Evolutionary conservation across 2,797 vertebrate genomes (phyloP).

Genomic region (Eulemur rubriventer): DNA sequence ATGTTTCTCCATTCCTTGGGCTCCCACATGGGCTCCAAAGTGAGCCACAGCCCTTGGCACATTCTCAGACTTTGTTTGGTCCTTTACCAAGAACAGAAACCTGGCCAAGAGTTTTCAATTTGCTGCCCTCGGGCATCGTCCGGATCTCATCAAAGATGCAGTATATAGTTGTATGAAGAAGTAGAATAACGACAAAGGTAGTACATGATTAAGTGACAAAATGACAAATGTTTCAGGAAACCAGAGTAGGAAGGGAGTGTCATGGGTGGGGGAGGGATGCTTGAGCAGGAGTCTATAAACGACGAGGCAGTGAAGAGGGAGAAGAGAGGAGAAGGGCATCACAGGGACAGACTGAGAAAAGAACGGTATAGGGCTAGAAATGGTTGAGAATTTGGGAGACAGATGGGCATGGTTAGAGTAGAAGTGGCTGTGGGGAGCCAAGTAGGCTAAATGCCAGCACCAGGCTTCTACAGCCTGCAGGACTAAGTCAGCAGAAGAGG

Average conservation of each 20-base stretch:
- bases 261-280: too few relatives aligned
- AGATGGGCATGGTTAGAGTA: neutral
- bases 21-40: neutral
- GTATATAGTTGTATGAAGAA: neutral
- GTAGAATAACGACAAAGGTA: neutral
- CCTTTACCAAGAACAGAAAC: neutral
- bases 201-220: conserved; percentile 7
- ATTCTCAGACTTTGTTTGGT: neutral
- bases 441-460: neutral
- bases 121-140: neutral
- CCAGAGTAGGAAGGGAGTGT: neutral
- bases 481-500: neutral
- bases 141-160: conserved; percentile 11
- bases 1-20: neutral
- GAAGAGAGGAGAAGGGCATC: neutral
- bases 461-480: neutral
- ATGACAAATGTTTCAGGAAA: conserved; percentile 27
- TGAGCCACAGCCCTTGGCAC: neutral
- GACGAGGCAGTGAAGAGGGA: neutral
- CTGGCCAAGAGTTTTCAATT: neutral
- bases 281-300: neutral
- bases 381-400: neutral
- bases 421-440: neutral
- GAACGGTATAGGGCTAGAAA: neutral
- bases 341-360: neutral